These are phyloP conservation scores for Lasioglossum oenotherae DNA, from an alignment of 2,888 invertebrate species.

Conservation along the genomic window DNA sequence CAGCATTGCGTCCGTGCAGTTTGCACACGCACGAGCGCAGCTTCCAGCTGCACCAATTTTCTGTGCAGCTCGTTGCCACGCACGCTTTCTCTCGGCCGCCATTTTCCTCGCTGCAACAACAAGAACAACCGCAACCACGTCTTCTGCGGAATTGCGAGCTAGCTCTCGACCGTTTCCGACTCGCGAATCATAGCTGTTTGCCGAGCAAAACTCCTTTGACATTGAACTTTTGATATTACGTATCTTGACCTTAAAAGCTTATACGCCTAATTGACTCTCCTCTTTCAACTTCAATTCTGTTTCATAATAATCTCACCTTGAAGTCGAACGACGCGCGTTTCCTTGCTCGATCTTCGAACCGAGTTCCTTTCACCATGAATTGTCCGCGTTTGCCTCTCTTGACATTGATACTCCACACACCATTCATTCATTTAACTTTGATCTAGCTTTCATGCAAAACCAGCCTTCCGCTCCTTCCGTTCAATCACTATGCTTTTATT, in stretches of 20 bases:
- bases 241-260: conserved; percentile 2
- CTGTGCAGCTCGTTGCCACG: conserved; percentile 8
- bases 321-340: neutral
- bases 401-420: neutral
- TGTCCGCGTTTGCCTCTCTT: neutral
- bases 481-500: neutral
- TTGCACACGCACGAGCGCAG: conserved; percentile 53
- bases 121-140: neutral
- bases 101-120: neutral
- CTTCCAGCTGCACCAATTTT: conserved; percentile 56
- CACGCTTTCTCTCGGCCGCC: conserved; percentile 16
- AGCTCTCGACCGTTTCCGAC: neutral
- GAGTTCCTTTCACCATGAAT: neutral
- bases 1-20: conserved; percentile 70
- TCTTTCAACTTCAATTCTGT: neutral
- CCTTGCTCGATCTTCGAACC: neutral
- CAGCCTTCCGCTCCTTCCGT: neutral
- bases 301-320: neutral
- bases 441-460: neutral
- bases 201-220: conserved; percentile 12
- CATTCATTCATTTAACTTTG: neutral
- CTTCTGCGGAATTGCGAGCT: neutral
- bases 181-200: neutral
- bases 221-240: neutral
- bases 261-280: neutral